A percentile compares a stretch with the other conserved stretches of the same genome.
Evolutionary conservation across 2,888 invertebrate species (phyloP).

Genomic region (Athrips mouffetella): DNA sequence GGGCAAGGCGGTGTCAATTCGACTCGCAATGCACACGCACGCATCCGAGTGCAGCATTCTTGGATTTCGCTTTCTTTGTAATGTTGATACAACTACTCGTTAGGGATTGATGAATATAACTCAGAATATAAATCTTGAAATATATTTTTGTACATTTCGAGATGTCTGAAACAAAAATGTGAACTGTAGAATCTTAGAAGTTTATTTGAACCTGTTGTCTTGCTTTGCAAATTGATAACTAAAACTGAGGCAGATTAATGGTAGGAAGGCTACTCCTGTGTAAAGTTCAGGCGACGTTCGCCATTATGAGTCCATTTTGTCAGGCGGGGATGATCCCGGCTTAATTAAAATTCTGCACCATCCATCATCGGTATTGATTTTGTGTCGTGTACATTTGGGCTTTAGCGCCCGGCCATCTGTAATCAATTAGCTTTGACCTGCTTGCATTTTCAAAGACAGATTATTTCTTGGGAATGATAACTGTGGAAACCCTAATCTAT

Average conservation of each 20-base stretch:
- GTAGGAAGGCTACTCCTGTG: slow-evolving; percentile 3
- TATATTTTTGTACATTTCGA: neutral
- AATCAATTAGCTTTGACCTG: slow-evolving; percentile 60
- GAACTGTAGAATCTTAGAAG: too few relatives aligned
- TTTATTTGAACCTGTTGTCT: too few relatives aligned
- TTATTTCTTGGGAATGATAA: neutral
- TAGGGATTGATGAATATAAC: neutral
- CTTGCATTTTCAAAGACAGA: neutral
- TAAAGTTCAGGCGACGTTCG: neutral
- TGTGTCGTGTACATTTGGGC: slow-evolving; percentile 56
- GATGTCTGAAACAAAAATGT: too few relatives aligned
- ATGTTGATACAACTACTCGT: slow-evolving; percentile 3
- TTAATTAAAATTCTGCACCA: slow-evolving; percentile 46
- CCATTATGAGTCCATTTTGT: slow-evolving; percentile 70
- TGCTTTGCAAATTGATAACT: neutral
- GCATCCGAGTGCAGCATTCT: neutral
- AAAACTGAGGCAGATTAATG: neutral
- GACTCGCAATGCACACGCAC: neutral
- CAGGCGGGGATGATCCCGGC: slow-evolving; percentile 68
- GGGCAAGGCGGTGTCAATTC: slow-evolving; percentile 17
- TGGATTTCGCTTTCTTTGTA: slow-evolving; percentile 7
- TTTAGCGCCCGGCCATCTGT: slow-evolving; percentile 37
- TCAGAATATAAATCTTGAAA: neutral
- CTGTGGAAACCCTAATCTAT: too few relatives aligned
- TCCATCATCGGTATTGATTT: slow-evolving; percentile 11